These are phyloP conservation scores for Atlantisia rogersi DNA, from an alignment of 2,113 vertebrate genomes.

Conservation along the genomic window DNA sequence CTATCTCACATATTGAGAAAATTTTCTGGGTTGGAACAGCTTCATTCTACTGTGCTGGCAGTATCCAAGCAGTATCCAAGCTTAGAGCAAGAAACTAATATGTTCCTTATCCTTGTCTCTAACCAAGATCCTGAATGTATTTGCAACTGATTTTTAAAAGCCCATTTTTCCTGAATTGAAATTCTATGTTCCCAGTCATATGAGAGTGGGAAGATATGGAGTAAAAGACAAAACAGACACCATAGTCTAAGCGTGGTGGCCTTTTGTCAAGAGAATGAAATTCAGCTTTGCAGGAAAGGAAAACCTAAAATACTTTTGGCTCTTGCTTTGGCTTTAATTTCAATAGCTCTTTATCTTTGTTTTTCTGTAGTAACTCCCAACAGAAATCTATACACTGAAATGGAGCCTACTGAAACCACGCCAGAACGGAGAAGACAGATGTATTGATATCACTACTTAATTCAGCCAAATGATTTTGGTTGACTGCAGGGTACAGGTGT, in stretches of 20 bases:
- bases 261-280: background rate
- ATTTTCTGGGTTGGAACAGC: background rate
- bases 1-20: background rate
- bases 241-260: background rate
- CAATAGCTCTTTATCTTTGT: background rate
- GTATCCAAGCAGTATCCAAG: background rate
- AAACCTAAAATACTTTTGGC: background rate
- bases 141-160: background rate
- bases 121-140: background rate
- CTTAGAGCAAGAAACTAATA: background rate
- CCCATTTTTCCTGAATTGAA: background rate
- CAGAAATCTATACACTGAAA: background rate
- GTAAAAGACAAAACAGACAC: background rate
- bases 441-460: background rate
- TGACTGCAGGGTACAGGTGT: background rate
- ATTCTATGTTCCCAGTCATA: background rate
- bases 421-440: background rate
- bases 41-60: background rate
- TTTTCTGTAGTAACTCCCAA: background rate
- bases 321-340: background rate
- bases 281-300: background rate
- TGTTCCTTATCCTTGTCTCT: background rate
- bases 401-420: background rate
- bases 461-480: background rate
- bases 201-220: background rate